Evolutionary conservation across 2,888 invertebrate genomes (phyloP), one percentile per base, ranked within the genome.

Genomic region (Phytoseiulus persimilis): DNA sequence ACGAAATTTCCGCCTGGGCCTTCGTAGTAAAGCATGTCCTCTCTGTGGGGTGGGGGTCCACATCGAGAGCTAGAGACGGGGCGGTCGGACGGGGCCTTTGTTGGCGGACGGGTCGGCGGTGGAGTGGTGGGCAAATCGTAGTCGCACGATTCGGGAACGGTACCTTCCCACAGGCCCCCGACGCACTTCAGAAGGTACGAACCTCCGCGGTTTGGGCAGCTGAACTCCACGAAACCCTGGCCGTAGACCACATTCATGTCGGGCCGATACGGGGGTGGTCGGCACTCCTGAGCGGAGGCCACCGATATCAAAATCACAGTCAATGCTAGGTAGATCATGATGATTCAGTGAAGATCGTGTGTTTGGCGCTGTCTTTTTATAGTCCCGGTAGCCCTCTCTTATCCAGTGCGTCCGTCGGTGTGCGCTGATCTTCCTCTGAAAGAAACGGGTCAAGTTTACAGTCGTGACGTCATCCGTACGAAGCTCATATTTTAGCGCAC

Each of bases 131-230:
- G 45, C 11, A 28, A 28, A 0, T 14, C 3, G 23, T 39, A 9
- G 33, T 28, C 39, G 45, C 87, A 87, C 39, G 39, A 45, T 87
- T 87, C 87, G 31, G 87, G 87, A 87, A 87, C 32, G 45, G 9
- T 32, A 33, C 87, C 87, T 33, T 87, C 11, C 87, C 87, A 87
- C 2, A 6, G 87, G n/a, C 87, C 87, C 5, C 33, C 39, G 87
- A 87, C 33, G 31, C 87, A 87, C 45, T 32, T 87, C 32, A 87
- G 23, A 14, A n/a, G 32, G 33, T 39, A 87, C 9, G 32, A 45
- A 33, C 87, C 9, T 87, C 87, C 87, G 33, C 33, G 87, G 45
- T 23, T 9, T 2, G 87, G 87, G 87, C 87, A 87, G 23, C 32
- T 39, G 33, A 31, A 87, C 23, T 87, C 87, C 9, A 87, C 32